Conservation (phyloP, 2,797 vertebrate species). For the Lemur catta region DNA sequence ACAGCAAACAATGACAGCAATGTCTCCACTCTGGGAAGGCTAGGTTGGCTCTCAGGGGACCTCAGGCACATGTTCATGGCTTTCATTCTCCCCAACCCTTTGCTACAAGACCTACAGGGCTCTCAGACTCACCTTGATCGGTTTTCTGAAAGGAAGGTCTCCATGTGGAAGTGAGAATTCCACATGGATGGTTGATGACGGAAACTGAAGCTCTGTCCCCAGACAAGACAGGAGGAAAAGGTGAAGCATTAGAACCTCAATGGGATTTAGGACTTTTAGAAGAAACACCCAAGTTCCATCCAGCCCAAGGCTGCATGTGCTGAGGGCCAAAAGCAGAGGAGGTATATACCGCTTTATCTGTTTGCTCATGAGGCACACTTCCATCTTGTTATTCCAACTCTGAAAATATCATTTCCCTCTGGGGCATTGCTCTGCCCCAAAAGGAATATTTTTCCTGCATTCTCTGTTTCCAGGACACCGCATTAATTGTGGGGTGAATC, state of each 20-base stretch:
- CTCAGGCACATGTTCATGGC: neutral
- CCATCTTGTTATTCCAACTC: too few relatives aligned
- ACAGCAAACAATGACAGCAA: neutral
- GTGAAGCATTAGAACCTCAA: neutral
- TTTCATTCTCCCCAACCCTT: neutral
- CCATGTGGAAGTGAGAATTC: neutral
- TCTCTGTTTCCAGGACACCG: neutral
- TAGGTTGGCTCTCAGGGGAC: too few relatives aligned
- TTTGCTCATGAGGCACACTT: neutral
- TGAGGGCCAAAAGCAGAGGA: neutral
- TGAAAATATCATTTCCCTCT: neutral
- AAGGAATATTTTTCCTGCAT: neutral
- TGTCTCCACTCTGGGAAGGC: neutral
- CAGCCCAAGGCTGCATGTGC: neutral
- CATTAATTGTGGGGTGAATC: neutral
- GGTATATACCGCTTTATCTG: neutral
- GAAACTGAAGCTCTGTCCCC: neutral
- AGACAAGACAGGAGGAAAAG: neutral
- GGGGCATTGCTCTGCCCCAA: neutral
- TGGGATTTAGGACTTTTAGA: neutral
- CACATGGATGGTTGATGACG: too few relatives aligned
- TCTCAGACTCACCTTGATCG: neutral
- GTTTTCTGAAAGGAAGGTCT: neutral
- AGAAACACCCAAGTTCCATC: neutral
- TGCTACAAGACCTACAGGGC: neutral